Evolutionary conservation across 2,113 vertebrate species (phyloP), one percentile per base, ranked within the genome.

Genomic region (Etheostoma cragini): DNA sequence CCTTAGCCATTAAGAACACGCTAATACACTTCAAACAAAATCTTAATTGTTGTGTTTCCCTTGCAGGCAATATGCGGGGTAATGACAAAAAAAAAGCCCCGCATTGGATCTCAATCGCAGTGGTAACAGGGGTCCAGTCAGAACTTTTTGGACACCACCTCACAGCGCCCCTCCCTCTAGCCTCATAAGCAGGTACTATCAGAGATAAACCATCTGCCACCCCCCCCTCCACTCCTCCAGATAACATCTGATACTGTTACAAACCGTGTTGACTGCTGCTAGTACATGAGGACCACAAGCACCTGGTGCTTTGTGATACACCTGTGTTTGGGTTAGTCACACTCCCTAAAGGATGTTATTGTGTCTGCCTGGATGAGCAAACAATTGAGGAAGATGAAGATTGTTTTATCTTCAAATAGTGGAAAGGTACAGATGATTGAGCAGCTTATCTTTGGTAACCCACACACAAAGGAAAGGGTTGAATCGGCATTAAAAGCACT

Each of bases 231-330:
- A 14, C 42, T 62, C 5, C 56, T 30, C 6, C 68, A 77, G 93
- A 94, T 93, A 94, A 86, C 67, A 94, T 94, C 92, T 75, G 93
- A 93, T 92, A 94, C 90, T 91, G 89, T 92, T 90, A 88, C 67
- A 90, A 89, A 82, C 78, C 0, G 56, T 57, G 61, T 22, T 42
- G 46, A 85, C 76, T 57, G 78, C 88, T 91, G 90, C 85, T 84
- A 90, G 87, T 87, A 62, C 0, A 12, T 70, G 62, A 77, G 67
- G 7, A 82, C 49, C 80, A 75, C 62, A 17, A 81, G 78, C 91
- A 89, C 86, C 89, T 89, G 89, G 90, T 1, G 4, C 54, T 72
- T 76, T 68, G 49, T 88, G 77, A 92, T 72, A 62, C 81, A 81
- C 70, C 87, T 87, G 83, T 93, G 89, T 93, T 92, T 92, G 89